Base-by-base conservation (phyloP, 1,140 invertebrate species). In the Venustaconcha ellipsiformis region DNA sequence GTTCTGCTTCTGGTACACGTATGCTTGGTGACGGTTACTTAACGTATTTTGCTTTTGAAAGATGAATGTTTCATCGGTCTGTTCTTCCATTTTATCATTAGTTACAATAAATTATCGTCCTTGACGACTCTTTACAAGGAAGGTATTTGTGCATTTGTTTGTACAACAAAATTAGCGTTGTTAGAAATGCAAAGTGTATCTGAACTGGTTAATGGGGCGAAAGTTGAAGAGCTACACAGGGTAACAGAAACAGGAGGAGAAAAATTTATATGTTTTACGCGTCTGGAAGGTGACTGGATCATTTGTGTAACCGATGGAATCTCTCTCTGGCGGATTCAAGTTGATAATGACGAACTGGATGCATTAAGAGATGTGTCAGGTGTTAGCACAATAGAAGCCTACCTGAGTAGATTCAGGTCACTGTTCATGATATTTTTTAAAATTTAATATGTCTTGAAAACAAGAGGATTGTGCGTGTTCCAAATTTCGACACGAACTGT, bases 251-350 rank as follows among this genome's bases (percentile, higher is more conserved):
- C 30, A 68, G 80, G 73, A 5, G 78, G 72, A 12, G 78, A 81
- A n/a, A 80, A 80, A 58, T 86, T 73, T 70, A 58, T 88, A 26
- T 83, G 82, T 67, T 88, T 81, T 60, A 86, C 84, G 15, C 72
- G 73, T 56, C 66, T 82, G 17, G 63, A 56, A 14, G 63, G 72
- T 30, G 37, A 67, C 17, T 86, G 81, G 82, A 70, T 80, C 23
- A 30, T 88, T 1, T 78, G 78, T 70, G 84, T 81, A 5, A 84
- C 81, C 5, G 83, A 88, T 79, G 87, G 87, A 4, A 64, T 83
- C 4, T 80, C 87, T 37, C 71, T 88, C 12, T 88, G 86, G 85
- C 77, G 74, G 69, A 59, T 76, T 2, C 83, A 84, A 63, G 65
- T 85, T 15, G 86, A 87, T 64, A 78, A 80, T 30, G 80, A 84